Evolutionary conservation across 2,113 vertebrate genomes (phyloP).

Genomic region (Chloropsis hardwickii): DNA sequence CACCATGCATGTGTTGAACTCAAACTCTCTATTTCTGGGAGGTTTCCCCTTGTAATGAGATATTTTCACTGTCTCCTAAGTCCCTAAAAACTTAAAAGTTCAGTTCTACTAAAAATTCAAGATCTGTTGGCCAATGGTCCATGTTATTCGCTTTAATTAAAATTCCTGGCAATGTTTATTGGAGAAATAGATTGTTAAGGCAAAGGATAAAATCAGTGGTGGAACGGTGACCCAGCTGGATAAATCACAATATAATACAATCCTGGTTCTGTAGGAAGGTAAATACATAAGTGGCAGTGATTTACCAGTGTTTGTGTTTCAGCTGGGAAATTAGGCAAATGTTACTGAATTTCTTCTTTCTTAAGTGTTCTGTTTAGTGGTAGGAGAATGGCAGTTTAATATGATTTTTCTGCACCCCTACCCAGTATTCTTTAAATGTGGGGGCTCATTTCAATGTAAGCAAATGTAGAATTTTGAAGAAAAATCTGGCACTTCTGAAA

Average conservation of each 20-base stretch:
- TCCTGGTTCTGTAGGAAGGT: not conserved
- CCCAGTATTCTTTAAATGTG: not conserved
- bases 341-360: not conserved
- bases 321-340: not conserved
- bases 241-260: not conserved
- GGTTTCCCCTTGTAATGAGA: not conserved
- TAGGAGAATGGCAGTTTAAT: not conserved
- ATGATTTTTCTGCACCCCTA: not conserved
- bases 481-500: not conserved
- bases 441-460: not conserved
- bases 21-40: not conserved
- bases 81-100: not conserved
- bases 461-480: not conserved
- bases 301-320: not conserved
- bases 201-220: not conserved
- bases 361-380: not conserved
- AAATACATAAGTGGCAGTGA: not conserved
- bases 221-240: not conserved
- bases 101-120: not conserved
- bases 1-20: rapidly evolving
- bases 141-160: not conserved
- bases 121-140: not conserved
- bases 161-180: not conserved
- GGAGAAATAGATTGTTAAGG: not conserved
- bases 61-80: not conserved